A percentile compares a stretch with the other conserved stretches of the same genome.
These are phyloP conservation scores for Elysia crispata DNA, from an alignment of 2,888 invertebrate species.

Conservation along the genomic window DNA sequence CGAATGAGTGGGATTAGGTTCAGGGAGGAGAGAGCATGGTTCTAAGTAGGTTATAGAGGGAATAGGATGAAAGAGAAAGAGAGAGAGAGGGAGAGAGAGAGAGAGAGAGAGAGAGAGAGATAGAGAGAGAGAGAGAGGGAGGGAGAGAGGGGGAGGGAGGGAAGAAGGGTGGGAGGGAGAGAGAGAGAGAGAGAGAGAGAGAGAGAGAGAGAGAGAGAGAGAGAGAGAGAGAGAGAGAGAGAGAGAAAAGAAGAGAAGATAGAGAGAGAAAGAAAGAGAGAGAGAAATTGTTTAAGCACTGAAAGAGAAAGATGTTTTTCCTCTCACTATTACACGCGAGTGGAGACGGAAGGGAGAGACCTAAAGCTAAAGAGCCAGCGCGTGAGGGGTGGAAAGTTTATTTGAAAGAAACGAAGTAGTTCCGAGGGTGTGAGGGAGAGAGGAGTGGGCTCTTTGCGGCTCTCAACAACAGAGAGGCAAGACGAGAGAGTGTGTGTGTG, in stretches of 20 bases:
- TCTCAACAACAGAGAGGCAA: neutral
- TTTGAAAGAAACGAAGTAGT: conserved; percentile 13
- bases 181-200: conserved; percentile 20
- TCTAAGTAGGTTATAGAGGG: conserved; percentile 9
- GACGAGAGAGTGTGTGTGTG: conserved; percentile 27
- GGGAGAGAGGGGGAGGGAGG: neutral
- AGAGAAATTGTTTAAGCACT: conserved; percentile 22
- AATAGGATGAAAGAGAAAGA: conserved; percentile 11
- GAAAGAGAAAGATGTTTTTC: neutral
- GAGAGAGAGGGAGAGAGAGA: too few species aligned
- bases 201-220: conserved; percentile 23
- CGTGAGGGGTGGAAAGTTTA: conserved; percentile 24
- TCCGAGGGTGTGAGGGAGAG: neutral
- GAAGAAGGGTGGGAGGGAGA: neutral
- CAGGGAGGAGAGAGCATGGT: neutral
- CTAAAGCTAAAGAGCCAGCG: conserved; percentile 2
- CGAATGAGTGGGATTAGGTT: too few species aligned
- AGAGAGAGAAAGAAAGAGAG: conserved; percentile 23
- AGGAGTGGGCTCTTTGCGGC: neutral
- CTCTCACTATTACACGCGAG: too few species aligned
- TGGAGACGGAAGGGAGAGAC: neutral
- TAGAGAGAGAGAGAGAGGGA: conserved; percentile 24
- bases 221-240: neutral
- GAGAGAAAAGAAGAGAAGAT: conserved; percentile 7
- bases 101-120: conserved; percentile 23